phyloP scores from a whole-genome alignment of 1,140 invertebrate species.

The Bombus superbus region DNA sequence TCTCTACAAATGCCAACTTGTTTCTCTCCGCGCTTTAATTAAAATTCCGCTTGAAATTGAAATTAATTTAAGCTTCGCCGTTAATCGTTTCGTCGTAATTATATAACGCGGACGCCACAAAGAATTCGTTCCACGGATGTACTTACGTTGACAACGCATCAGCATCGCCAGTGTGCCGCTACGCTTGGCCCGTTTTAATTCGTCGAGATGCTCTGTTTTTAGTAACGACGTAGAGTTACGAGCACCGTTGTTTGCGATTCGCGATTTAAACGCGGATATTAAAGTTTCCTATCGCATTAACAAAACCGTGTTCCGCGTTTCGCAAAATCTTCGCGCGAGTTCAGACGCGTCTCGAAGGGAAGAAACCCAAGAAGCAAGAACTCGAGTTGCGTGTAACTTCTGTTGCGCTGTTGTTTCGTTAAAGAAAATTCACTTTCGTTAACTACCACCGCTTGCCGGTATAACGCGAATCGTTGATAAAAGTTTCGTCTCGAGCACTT shows the following conservation, averaged over 20 bases:
- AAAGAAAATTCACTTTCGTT: background rate
- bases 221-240: too few relatives aligned
- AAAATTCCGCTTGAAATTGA: background rate
- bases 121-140: too few relatives aligned
- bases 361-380: background rate
- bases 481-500: background rate
- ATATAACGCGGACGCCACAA: too few relatives aligned
- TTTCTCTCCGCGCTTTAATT: slow-evolving; percentile 35
- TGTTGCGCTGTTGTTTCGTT: background rate
- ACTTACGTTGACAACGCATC: too few relatives aligned
- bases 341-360: background rate
- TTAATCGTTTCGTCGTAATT: background rate
- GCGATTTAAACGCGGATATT: background rate
- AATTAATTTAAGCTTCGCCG: background rate
- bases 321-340: background rate
- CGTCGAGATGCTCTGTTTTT: background rate
- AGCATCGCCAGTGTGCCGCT: too few relatives aligned
- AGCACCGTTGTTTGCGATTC: background rate
- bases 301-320: background rate
- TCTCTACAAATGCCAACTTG: background rate
- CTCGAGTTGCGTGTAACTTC: background rate
- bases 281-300: background rate
- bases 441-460: background rate
- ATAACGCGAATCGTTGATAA: background rate
- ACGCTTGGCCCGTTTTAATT: background rate